Evolutionary conservation across 2,888 invertebrate genomes (phyloP).

Genomic region (Hololepta plana): DNA sequence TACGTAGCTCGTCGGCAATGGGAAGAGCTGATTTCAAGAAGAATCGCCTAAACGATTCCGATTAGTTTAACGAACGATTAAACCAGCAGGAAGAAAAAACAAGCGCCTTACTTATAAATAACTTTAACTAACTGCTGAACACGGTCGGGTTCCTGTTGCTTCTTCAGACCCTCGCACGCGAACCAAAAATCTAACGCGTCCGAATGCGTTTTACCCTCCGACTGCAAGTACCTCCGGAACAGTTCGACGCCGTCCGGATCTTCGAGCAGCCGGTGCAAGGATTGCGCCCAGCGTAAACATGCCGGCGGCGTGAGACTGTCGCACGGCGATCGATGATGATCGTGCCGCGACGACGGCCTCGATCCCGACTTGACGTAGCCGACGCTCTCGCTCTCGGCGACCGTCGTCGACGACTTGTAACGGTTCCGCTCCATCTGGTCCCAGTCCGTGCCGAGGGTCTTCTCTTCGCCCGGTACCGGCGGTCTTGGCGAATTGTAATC

Average conservation of each 20-base stretch:
- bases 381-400: slow-evolving; percentile 22
- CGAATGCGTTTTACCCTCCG: slow-evolving; percentile 59
- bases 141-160: slow-evolving; percentile 54
- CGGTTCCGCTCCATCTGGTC: slow-evolving; percentile 16
- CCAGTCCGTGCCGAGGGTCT: slow-evolving; percentile 22
- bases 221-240: slow-evolving; percentile 66
- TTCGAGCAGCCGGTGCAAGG: slow-evolving; percentile 65
- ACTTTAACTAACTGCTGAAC: slow-evolving; percentile 61
- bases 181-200: slow-evolving; percentile 85
- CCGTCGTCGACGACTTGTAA: slow-evolving; percentile 18
- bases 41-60: slow-evolving; percentile 47
- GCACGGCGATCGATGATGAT: slow-evolving; percentile 13
- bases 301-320: slow-evolving; percentile 38
- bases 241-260: slow-evolving; percentile 80
- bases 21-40: slow-evolving; percentile 66
- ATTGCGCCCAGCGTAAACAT: slow-evolving; percentile 79
- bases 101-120: slow-evolving; percentile 51
- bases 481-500: slow-evolving; percentile 61
- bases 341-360: slow-evolving; percentile 24
- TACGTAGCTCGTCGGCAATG: slow-evolving; percentile 65
- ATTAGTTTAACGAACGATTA: slow-evolving; percentile 13
- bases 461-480: slow-evolving; percentile 65
- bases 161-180: slow-evolving; percentile 76
- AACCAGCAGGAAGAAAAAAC: slow-evolving; percentile 16
- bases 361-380: too few species aligned